Base-by-base conservation (phyloP, 1,140 invertebrate species). In the Trypoxylus dichotomus region DNA sequence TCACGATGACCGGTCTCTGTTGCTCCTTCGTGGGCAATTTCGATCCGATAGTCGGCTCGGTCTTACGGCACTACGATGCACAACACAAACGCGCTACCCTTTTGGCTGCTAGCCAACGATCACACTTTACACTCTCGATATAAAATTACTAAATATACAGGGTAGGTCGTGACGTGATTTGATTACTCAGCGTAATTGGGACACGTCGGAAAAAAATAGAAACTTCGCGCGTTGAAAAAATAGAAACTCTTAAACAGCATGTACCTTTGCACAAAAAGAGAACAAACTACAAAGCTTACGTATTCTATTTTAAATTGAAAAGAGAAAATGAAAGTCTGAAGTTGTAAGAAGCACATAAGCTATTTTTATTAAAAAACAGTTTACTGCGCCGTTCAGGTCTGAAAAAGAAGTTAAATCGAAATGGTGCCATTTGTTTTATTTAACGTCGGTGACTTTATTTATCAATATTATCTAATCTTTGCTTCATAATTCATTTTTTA, bases 101-200 rank as follows among this genome's bases (percentile, higher is more conserved):
- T 54, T 54, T 54, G 47, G 47, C 47, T 54, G 47, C 19, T 54
- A 19, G 47, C 47, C 47, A 54, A 54, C 47, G 47, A n/a, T 54
- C 47, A 19, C 47, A 19, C 47, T 54, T 54, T 54, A 2, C 47
- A 54, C 47, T n/a, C 47, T n/a, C 47, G 47, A 54, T 54, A 54
- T 54, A 54, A 54, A 54, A 54, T 54, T 54, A 54, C 47, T 54
- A 54, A 54, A 54, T 54, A 54, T 54, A 54, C 47, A 54, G 47
- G 47, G 47, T 54, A 54, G 47, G 47, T 54, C 47, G 19, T 54
- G 47, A 54, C 47, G 47, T 54, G 47, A 54, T 54, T 54, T 54
- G 47, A 54, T 54, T 54, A 54, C 19, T n/a, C 47, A 19, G 15
- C 15, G 47, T n/a, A 54, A 54, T 54, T 54, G 19, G 47, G 47